phyloP scores from a whole-genome alignment of 2,797 vertebrate species.

The Muscicapa striata region DNA sequence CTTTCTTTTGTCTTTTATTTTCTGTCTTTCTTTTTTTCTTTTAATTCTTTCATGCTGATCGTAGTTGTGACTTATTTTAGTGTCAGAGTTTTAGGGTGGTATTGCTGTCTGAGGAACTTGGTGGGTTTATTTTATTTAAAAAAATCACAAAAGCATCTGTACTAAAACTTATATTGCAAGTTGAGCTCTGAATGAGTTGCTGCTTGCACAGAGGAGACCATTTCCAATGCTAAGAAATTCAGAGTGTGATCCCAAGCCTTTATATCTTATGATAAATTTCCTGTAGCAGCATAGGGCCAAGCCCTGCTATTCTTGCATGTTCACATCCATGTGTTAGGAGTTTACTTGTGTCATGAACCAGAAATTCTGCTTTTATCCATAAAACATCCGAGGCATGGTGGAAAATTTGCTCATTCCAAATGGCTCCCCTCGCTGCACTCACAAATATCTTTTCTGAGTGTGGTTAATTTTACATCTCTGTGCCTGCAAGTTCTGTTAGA shows the following conservation, averaged over 20 bases:
- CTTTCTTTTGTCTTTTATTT: no score
- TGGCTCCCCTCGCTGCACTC: background rate
- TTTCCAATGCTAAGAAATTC: background rate
- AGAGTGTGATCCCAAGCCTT: background rate
- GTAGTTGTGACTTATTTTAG: background rate
- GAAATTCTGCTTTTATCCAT: background rate
- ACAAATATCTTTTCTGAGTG: background rate
- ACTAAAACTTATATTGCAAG: background rate
- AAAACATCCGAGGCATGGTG: background rate
- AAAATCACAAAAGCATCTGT: background rate
- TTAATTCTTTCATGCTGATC: background rate
- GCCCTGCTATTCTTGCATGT: background rate
- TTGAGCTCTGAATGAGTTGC: background rate
- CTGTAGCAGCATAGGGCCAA: background rate
- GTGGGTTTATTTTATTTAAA: background rate
- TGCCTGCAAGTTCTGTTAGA: background rate
- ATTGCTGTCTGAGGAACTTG: background rate
- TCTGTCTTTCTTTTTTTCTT: accelerated
- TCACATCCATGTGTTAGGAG: background rate
- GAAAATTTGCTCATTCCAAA: background rate
- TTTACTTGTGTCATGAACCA: background rate
- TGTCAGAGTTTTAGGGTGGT: background rate
- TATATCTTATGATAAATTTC: background rate
- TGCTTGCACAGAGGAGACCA: accelerated
- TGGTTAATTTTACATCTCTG: background rate